Evolutionary conservation across 2,888 invertebrate species (phyloP).

Genomic region (Apotomis capreana): DNA sequence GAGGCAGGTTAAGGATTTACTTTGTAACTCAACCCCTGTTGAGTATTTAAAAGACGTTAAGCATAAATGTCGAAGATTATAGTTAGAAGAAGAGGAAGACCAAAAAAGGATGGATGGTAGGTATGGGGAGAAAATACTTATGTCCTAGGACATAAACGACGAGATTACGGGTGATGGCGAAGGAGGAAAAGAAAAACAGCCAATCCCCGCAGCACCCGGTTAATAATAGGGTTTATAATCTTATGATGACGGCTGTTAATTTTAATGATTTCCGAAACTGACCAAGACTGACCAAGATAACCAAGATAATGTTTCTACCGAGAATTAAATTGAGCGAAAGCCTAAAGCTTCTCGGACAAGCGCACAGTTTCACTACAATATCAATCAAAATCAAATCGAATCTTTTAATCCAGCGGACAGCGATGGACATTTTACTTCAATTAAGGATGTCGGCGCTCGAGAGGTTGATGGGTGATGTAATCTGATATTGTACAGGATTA

Average conservation of each 20-base stretch:
- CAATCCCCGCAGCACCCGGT: too few species aligned
- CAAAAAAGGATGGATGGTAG: too few species aligned
- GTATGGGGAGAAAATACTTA: too few species aligned
- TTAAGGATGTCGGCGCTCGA: slow-evolving; percentile 65
- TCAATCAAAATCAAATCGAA: slow-evolving; percentile 76
- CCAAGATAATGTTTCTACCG: slow-evolving; percentile 35
- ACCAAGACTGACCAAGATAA: slow-evolving; percentile 6
- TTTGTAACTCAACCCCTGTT: too few species aligned
- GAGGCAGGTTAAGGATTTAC: not conserved
- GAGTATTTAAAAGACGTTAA: too few species aligned
- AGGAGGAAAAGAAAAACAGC: too few species aligned
- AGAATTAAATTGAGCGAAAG: slow-evolving; percentile 43
- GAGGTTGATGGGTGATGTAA: slow-evolving; percentile 49
- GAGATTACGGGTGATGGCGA: too few species aligned
- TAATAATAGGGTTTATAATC: not conserved
- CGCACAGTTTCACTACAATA: slow-evolving; percentile 64
- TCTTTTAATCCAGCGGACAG: slow-evolving; percentile 66
- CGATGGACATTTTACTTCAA: slow-evolving; percentile 65
- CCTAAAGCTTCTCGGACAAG: slow-evolving; percentile 52
- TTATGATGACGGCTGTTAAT: slow-evolving; percentile 57
- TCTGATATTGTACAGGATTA: slow-evolving; percentile 48
- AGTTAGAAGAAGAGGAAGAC: too few species aligned
- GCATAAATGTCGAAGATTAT: too few species aligned
- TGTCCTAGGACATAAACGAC: too few species aligned
- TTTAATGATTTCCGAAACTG: slow-evolving; percentile 58